Evolutionary conservation across 2,113 vertebrate genomes (phyloP).

Genomic region (Geococcyx californianus): DNA sequence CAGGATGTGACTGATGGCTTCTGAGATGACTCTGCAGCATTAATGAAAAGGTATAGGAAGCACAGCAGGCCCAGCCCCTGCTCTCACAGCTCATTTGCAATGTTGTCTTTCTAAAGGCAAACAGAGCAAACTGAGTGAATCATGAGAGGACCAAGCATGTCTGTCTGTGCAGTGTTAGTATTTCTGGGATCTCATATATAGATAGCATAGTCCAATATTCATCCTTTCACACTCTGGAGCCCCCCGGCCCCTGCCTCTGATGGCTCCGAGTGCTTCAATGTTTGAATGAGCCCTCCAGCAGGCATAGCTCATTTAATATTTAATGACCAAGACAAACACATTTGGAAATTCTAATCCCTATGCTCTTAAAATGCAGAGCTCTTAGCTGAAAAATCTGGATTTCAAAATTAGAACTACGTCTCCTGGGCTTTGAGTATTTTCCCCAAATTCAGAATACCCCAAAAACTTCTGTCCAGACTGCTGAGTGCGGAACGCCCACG

Average conservation of each 20-base stretch:
- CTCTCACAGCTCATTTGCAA: not conserved
- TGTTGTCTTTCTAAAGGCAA: not conserved
- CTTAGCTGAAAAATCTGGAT: not conserved
- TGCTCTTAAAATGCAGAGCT: not conserved
- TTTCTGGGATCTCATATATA: not conserved
- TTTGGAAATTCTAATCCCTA: conserved; percentile 1
- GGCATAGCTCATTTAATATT: conserved; percentile 11
- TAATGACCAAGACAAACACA: not conserved
- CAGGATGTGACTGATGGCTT: not conserved
- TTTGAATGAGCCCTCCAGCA: not conserved
- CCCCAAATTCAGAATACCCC: not conserved
- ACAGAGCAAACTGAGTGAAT: not conserved
- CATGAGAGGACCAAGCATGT: not conserved
- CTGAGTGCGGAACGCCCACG: rapidly evolving
- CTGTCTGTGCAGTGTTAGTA: not conserved
- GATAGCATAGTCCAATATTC: not conserved
- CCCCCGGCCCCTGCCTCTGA: not conserved
- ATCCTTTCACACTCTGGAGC: not conserved
- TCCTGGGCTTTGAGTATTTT: not conserved
- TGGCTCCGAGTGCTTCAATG: not conserved
- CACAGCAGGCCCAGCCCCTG: not conserved
- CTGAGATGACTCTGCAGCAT: not conserved
- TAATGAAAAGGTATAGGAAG: not conserved
- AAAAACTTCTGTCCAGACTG: not conserved
- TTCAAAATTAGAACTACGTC: not conserved